These are phyloP conservation scores for Aldabrachelys gigantea DNA, from an alignment of 2,113 vertebrate species.

Conservation along the genomic window DNA sequence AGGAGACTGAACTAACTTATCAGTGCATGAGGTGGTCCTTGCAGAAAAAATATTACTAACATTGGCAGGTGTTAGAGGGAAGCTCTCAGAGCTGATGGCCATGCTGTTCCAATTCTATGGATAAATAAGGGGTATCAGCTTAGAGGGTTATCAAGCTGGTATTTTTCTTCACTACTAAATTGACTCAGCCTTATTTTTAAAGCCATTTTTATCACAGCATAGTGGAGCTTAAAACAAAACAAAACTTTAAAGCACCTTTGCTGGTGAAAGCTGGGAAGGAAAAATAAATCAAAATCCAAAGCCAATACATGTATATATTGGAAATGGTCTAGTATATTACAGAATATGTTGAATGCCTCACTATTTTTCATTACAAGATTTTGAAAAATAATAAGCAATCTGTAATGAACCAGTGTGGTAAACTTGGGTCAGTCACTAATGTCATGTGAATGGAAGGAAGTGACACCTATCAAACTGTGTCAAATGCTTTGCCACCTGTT, in stretches of 20 bases:
- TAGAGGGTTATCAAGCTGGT: background rate
- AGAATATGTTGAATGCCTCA: background rate
- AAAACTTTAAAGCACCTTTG: background rate
- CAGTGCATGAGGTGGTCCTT: background rate
- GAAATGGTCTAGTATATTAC: too few relatives aligned
- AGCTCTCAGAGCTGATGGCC: background rate
- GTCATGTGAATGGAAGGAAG: background rate
- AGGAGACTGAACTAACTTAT: background rate
- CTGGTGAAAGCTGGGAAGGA: background rate
- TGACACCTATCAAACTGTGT: background rate
- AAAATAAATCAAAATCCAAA: background rate
- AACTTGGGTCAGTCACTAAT: background rate
- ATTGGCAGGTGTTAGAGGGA: background rate
- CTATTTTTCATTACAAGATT: background rate
- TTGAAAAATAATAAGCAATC: background rate
- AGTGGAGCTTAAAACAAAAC: background rate
- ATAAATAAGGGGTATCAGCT: background rate
- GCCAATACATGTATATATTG: background rate
- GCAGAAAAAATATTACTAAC: background rate
- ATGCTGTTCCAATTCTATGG: background rate
- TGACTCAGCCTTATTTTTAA: background rate
- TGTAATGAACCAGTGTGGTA: background rate
- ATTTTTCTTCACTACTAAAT: background rate
- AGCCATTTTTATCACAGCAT: background rate
- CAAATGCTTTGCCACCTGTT: background rate